These are phyloP conservation scores for Ditylenchus dipsaci DNA, from an alignment of 1,140 invertebrate genomes.

Conservation along the genomic window DNA sequence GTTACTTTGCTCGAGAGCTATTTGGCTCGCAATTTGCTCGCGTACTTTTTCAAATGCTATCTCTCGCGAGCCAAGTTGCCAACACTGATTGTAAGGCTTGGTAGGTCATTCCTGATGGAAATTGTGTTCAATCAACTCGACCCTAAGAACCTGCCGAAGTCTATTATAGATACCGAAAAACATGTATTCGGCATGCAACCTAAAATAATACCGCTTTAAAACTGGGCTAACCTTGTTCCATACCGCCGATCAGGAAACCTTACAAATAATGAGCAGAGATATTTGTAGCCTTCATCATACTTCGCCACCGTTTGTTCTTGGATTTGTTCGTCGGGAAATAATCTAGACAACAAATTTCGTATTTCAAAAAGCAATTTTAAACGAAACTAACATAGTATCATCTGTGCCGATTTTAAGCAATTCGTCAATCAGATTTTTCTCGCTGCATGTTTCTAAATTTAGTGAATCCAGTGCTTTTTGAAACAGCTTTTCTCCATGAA, in stretches of 20 bases:
- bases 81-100: no score
- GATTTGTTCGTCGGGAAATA: conserved; percentile 29
- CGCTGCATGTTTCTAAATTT: conserved; percentile 5
- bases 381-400: conserved; percentile 22
- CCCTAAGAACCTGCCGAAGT: no score
- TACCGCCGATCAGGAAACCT: conserved; percentile 12
- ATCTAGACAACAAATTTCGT: conserved; percentile 9
- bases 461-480: conserved; percentile 6
- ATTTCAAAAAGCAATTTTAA: not conserved
- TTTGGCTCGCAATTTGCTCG: no score
- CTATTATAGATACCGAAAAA: no score
- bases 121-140: no score
- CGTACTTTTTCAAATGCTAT: no score
- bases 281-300: conserved; percentile 22
- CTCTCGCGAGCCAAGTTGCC: no score
- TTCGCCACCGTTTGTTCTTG: conserved; percentile 14
- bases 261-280: conserved; percentile 38
- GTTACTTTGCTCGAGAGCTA: no score
- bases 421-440: conserved; percentile 24
- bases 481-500: conserved; percentile 34
- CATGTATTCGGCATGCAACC: no score
- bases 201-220: no score
- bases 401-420: conserved; percentile 29
- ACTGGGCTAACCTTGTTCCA: conserved; percentile 33
- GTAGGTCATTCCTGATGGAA: no score